Percentiles rank a stretch among this genome's conserved stretches.
Conservation (phyloP, 1,140 invertebrate genomes). For the Trichomalopsis sarcophagae region DNA sequence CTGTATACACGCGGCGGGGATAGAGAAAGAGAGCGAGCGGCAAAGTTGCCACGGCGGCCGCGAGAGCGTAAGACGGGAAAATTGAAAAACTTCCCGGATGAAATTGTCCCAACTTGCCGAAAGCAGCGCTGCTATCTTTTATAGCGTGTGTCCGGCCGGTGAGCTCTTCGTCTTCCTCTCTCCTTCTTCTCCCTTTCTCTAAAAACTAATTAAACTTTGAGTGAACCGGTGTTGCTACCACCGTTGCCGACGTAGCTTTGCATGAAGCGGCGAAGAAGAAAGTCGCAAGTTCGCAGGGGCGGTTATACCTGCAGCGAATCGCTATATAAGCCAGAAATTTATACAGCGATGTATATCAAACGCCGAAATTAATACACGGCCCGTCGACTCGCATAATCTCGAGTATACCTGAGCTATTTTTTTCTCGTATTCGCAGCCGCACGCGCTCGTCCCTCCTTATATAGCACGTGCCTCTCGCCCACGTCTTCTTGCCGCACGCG, state of each 20-base stretch:
- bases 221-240: slow-evolving; percentile 56
- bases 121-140: slow-evolving; percentile 23
- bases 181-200: slow-evolving; percentile 52
- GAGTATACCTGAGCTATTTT: too few relatives aligned
- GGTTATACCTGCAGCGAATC: too few relatives aligned
- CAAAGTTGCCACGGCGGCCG: slow-evolving; percentile 47
- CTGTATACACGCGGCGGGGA: slow-evolving; percentile 9
- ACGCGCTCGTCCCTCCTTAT: not conserved
- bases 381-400: too few relatives aligned
- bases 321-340: too few relatives aligned
- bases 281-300: slow-evolving; percentile 25
- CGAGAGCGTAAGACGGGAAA: slow-evolving; percentile 63
- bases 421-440: too few relatives aligned
- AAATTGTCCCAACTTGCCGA: slow-evolving; percentile 66
- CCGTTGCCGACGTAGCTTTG: slow-evolving; percentile 44
- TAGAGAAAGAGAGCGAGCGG: slow-evolving; percentile 45
- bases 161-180: not conserved
- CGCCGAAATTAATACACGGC: too few relatives aligned
- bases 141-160: not conserved
- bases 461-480: not conserved
- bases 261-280: slow-evolving; percentile 15
- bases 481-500: too few relatives aligned
- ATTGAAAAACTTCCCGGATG: slow-evolving; percentile 73
- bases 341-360: too few relatives aligned
- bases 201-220: slow-evolving; percentile 76